Base-by-base conservation (phyloP, 2,797 vertebrate species). In the Pangasius krempfi region DNA sequence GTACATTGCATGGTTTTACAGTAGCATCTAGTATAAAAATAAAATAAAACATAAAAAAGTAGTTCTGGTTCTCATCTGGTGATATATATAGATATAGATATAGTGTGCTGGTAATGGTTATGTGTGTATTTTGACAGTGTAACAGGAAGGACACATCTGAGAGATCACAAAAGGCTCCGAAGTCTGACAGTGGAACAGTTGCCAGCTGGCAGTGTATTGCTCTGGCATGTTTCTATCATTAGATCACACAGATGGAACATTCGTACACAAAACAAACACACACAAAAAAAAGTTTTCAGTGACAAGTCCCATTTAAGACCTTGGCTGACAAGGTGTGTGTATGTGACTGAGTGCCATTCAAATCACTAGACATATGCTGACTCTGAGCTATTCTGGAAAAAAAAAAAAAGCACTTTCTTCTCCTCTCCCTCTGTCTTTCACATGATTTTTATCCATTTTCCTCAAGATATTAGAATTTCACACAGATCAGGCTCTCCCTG, bases 401-500 rank as follows among this genome's bases (percentile, higher is more conserved):
- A 40, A 40, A 44, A 47, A 22, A 64, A 64, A 62, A 62, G 0
- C 25, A 64, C 37, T 20, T 62, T 62, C 37, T 44, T 82, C 52
- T 25, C 18, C 10, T 81, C 20, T 81, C 30, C 13, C 40, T n/a
- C 40, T n/a, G 25, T 18, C 13, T 83, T 47, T 83, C 5, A 62
- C 0, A 0, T 44, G 80, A 44, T 47, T 66, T 66, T 84, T 44
- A 44, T 47, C 40, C 8, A 47, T 62, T 47, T 84, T 50, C 40
- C 14, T 30, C 25, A 18, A n/a, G 40, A 66, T 84, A 64, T 83
- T 83, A 83, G 37, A 64, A 62, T 64, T 83, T 62, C 37, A 83
- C 33, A 82, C 80, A 44, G 30, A 82, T 62, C 54, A 25, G 33
- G 12, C 22, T 58, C 52, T 80, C n/a, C 10, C 30, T 62, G 56